phyloP scores from a whole-genome alignment of 1,140 invertebrate species.

The Brachionus angularis region DNA sequence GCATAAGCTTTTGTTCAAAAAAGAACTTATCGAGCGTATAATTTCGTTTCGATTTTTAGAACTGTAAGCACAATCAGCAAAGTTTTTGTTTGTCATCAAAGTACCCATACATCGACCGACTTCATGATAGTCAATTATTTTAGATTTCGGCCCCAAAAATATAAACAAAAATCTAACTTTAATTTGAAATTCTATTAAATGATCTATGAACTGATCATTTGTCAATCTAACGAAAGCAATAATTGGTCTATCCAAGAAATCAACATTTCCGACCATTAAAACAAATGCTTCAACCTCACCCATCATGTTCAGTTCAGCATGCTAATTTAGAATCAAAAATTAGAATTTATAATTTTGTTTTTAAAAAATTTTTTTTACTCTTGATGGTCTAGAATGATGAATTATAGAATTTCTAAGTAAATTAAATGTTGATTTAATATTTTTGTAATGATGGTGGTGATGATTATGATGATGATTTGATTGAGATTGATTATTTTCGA shows the following conservation, averaged over 20 bases:
- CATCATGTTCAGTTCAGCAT: not conserved
- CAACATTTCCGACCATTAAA: conserved; percentile 32
- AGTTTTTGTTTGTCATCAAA: conserved; percentile 38
- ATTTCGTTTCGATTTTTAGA: conserved; percentile 4
- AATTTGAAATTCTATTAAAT: conserved; percentile 38
- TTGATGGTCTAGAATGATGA: conserved; percentile 24
- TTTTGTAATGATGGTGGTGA: not conserved
- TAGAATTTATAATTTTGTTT: too few relatives aligned
- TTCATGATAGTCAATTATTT: conserved; percentile 11
- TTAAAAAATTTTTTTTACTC: not conserved
- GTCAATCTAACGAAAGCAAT: conserved; percentile 37
- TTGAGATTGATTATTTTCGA: not conserved
- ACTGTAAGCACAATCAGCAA: conserved; percentile 22
- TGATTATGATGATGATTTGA: conserved; percentile 18
- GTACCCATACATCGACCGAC: conserved; percentile 32
- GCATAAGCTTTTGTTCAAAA: conserved; percentile 16
- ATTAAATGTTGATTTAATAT: conserved; percentile 28
- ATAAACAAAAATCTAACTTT: conserved; percentile 44
- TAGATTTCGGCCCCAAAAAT: conserved; percentile 9
- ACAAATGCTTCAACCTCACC: not conserved
- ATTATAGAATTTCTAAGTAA: conserved; percentile 8
- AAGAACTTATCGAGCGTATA: conserved; percentile 4
- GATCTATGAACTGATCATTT: conserved; percentile 37
- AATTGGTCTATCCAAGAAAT: conserved; percentile 16
- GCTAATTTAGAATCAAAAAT: not conserved